Percentiles rank a stretch among this genome's conserved stretches.
These are phyloP conservation scores for Bradypodion ventrale DNA, from an alignment of 2,797 vertebrate genomes.

Conservation along the genomic window DNA sequence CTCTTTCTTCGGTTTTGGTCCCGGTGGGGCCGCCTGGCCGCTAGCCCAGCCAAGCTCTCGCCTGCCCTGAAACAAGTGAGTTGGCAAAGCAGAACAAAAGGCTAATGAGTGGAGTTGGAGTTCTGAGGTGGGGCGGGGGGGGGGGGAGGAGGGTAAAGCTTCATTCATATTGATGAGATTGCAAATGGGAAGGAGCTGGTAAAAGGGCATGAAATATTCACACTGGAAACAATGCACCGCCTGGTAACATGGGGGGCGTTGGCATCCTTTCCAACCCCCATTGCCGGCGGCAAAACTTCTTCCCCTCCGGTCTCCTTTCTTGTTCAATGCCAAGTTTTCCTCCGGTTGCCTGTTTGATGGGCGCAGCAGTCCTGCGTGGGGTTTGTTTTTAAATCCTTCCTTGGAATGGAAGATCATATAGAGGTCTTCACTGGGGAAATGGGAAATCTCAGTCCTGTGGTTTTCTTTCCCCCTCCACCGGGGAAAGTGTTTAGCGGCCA, in stretches of 20 bases:
- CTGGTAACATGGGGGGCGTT: background rate
- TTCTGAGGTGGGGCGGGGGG: too few relatives aligned
- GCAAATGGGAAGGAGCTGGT: conserved; percentile 52
- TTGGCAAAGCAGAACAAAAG: conserved; percentile 15
- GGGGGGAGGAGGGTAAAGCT: conserved; percentile 1
- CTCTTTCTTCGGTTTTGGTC: background rate
- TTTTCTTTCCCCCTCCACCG: too few relatives aligned
- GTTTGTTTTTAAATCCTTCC: too few relatives aligned
- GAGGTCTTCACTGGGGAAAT: too few relatives aligned
- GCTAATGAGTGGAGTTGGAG: background rate
- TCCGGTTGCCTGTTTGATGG: background rate
- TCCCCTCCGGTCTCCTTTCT: background rate
- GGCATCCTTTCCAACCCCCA: fast-evolving
- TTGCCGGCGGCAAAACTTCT: background rate
- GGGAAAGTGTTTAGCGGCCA: background rate
- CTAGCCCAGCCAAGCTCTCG: conserved; percentile 1
- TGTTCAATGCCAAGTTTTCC: background rate
- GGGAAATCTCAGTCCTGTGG: background rate
- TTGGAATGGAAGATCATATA: too few relatives aligned
- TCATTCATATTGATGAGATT: conserved; percentile 55
- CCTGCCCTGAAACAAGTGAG: conserved; percentile 2
- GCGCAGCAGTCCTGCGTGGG: too few relatives aligned
- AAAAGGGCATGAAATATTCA: conserved; percentile 46
- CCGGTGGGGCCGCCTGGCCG: background rate
- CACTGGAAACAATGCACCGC: background rate